These are phyloP conservation scores for Nixonia krombeini DNA, from an alignment of 1,140 invertebrate species.

Conservation along the genomic window DNA sequence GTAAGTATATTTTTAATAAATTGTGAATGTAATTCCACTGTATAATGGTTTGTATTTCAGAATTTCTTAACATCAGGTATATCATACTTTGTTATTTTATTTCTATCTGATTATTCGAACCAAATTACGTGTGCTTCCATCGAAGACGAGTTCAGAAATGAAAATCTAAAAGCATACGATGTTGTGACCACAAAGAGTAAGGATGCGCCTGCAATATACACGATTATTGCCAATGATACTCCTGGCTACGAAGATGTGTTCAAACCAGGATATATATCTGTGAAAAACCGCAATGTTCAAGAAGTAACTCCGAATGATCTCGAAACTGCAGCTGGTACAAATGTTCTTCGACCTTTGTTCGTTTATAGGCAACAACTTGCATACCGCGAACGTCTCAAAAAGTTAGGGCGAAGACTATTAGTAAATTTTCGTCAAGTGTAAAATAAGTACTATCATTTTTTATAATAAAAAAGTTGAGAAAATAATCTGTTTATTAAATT, in stretches of 20 bases:
- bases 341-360: conserved; percentile 64
- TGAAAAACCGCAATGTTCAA: conserved; percentile 41
- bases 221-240: not conserved
- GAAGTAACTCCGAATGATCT: conserved; percentile 49
- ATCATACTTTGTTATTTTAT: too few relatives aligned
- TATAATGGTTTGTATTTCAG: not conserved
- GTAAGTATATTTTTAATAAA: not conserved
- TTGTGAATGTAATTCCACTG: not conserved
- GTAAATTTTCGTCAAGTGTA: not conserved
- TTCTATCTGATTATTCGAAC: too few relatives aligned
- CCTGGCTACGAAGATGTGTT: not conserved
- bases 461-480: not conserved
- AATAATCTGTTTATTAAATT: too few relatives aligned
- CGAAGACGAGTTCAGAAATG: not conserved
- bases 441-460: not conserved
- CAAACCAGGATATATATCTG: not conserved
- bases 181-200: not conserved
- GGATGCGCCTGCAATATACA: not conserved
- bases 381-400: conserved; percentile 58
- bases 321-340: conserved; percentile 65
- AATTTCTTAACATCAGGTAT: not conserved
- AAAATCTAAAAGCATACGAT: not conserved
- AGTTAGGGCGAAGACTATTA: conserved; percentile 30
- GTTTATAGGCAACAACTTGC: conserved; percentile 68
- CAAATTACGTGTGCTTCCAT: not conserved